phyloP scores from a whole-genome alignment of 2,888 invertebrate species.

The Synanthedon andrenaeformis region DNA sequence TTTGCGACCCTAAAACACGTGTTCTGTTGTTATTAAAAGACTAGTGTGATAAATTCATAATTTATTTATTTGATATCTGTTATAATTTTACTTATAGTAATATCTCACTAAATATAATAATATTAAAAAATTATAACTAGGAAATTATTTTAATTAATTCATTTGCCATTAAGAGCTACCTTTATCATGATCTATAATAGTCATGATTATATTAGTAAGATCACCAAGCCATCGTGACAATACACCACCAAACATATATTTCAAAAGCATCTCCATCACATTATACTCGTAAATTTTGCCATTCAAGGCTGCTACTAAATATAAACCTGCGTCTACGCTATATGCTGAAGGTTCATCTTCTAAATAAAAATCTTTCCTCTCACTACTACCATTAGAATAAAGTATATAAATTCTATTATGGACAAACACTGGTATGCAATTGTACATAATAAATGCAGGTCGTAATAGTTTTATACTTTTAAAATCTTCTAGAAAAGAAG shows the following conservation, averaged over 20 bases:
- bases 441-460: conserved; percentile 47
- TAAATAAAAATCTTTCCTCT: conserved; percentile 34
- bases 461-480: conserved; percentile 29
- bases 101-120: too few relatives aligned
- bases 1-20: conserved; percentile 8
- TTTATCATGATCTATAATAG: conserved; percentile 9
- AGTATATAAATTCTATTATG: conserved; percentile 34
- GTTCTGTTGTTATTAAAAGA: background rate
- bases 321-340: conserved; percentile 43
- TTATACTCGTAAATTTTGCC: conserved; percentile 51
- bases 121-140: too few relatives aligned
- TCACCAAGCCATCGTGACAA: conserved; percentile 22
- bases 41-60: too few relatives aligned
- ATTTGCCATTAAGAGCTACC: too few relatives aligned
- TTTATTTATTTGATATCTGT: too few relatives aligned
- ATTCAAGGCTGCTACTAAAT: conserved; percentile 37
- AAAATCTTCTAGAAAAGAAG: conserved; percentile 32
- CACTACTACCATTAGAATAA: conserved; percentile 34
- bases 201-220: conserved; percentile 33
- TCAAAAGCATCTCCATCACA: conserved; percentile 39
- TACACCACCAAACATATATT: conserved; percentile 34
- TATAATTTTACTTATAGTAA: too few relatives aligned
- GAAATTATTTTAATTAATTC: too few relatives aligned
- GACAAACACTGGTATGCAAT: conserved; percentile 39
- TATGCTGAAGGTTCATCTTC: conserved; percentile 33